phyloP scores from a whole-genome alignment of 2,888 invertebrate genomes.

The Sepioteuthis lessoniana region DNA sequence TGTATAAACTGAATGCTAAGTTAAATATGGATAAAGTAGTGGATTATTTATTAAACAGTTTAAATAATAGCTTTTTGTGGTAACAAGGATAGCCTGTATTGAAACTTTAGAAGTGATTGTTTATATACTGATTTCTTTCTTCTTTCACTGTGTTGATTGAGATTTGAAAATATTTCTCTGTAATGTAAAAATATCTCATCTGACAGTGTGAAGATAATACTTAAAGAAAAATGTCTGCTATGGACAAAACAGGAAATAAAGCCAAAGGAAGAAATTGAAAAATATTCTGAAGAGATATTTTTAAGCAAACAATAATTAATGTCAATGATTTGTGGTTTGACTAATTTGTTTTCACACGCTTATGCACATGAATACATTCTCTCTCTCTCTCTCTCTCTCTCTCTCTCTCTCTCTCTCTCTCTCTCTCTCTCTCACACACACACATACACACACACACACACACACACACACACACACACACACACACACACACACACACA shows the following conservation, averaged over 20 bases:
- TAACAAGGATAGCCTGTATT: background rate
- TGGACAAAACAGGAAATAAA: constrained; percentile 2
- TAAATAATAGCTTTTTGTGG: background rate
- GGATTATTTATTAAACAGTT: background rate
- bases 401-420: too few species aligned
- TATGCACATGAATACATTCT: background rate
- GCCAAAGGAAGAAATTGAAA: background rate
- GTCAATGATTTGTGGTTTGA: background rate
- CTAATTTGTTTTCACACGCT: background rate
- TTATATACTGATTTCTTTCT: background rate
- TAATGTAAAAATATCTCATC: background rate
- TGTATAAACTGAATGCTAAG: background rate
- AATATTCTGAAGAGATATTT: background rate
- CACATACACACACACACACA: background rate
- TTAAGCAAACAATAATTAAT: constrained; percentile 10
- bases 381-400: too few species aligned
- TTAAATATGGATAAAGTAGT: background rate
- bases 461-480: background rate
- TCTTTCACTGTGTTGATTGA: background rate
- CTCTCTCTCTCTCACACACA: too few species aligned
- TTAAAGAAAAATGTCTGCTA: background rate
- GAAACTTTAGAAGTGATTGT: background rate
- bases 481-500: background rate
- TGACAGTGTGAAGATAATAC: background rate
- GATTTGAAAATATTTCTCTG: background rate